Conservation (phyloP, 1,140 invertebrate genomes). For the Lethocerus indicus region DNA sequence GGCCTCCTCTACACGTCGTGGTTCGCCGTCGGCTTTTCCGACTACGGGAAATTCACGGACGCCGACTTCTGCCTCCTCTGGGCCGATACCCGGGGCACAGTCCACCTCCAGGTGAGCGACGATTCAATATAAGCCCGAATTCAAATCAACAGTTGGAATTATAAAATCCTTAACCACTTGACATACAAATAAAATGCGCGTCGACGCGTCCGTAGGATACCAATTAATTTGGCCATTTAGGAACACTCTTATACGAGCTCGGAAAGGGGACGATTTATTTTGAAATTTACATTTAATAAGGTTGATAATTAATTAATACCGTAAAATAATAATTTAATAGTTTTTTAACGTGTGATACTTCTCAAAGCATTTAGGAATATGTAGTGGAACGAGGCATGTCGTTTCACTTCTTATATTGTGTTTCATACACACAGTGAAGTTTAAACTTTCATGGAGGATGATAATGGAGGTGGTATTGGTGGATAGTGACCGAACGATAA, state of each 20-base stretch:
- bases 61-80: slow-evolving; percentile 79
- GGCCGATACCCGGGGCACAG: background rate
- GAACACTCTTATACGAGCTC: background rate
- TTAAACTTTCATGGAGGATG: too few species aligned
- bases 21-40: slow-evolving; percentile 84
- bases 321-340: too few species aligned
- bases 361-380: too few species aligned
- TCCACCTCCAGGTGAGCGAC: slow-evolving; percentile 3
- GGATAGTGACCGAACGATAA: too few species aligned
- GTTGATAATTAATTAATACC: too few species aligned
- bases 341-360: too few species aligned
- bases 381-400: too few species aligned
- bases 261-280: background rate
- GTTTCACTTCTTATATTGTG: too few species aligned
- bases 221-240: background rate
- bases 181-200: background rate
- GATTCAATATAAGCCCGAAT: background rate
- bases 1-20: slow-evolving; percentile 31
- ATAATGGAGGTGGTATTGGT: too few species aligned
- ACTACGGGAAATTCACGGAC: slow-evolving; percentile 55
- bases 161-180: background rate
- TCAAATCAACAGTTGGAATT: background rate
- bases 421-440: too few species aligned
- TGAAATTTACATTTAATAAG: too few species aligned
- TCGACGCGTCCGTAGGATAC: background rate